Percentiles rank a stretch among this genome's conserved stretches.
These are phyloP conservation scores for Tridacna gigas DNA, from an alignment of 2,888 invertebrate species.

Conservation along the genomic window DNA sequence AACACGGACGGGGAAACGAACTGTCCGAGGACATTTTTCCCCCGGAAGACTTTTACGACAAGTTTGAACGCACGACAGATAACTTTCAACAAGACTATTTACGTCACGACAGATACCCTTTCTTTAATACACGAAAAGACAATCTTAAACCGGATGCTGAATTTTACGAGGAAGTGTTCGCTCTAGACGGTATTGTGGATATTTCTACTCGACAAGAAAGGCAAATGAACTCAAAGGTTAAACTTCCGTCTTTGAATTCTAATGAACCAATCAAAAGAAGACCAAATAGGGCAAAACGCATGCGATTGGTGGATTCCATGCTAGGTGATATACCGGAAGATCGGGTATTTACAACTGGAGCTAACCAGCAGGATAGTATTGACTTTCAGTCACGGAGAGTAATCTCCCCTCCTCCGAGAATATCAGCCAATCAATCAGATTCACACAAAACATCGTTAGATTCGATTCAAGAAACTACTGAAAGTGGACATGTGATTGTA, in stretches of 20 bases:
- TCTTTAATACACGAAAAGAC: constrained; percentile 1
- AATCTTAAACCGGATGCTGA: constrained; percentile 21
- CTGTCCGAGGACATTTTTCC: not conserved
- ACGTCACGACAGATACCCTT: constrained; percentile 8
- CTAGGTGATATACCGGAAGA: constrained; percentile 70
- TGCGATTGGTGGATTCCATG: constrained; percentile 64
- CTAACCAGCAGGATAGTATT: not conserved
- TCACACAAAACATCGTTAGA: not conserved
- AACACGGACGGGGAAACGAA: not conserved
- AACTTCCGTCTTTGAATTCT: constrained; percentile 29
- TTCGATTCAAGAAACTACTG: constrained; percentile 25
- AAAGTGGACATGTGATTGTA: not conserved
- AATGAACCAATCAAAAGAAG: constrained; percentile 56
- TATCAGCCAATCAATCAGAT: constrained; percentile 44
- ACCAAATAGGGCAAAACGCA: constrained; percentile 70
- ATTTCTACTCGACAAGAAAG: not conserved
- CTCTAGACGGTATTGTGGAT: constrained; percentile 24
- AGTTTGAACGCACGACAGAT: constrained; percentile 37
- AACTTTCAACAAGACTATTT: constrained; percentile 17
- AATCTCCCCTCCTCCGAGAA: constrained; percentile 62
- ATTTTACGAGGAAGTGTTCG: constrained; percentile 46
- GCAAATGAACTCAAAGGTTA: not conserved
- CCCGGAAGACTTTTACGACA: constrained; percentile 32
- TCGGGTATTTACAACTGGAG: constrained; percentile 45
- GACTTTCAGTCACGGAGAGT: constrained; percentile 30